Percentiles rank a stretch among this genome's conserved stretches.
Conservation (phyloP, 2,797 vertebrate genomes). For the Danio tinwini region DNA sequence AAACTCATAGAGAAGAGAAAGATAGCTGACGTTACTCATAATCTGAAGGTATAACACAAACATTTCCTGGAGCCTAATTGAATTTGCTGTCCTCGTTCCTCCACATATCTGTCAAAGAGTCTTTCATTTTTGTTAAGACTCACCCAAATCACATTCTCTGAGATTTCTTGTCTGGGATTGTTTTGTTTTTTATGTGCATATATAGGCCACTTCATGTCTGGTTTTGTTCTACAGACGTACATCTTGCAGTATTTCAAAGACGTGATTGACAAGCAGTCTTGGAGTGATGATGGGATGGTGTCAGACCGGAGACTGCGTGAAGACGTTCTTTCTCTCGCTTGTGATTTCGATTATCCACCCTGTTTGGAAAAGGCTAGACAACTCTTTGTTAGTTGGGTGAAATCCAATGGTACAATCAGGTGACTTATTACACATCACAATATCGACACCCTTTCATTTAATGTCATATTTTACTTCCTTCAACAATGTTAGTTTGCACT, state of each 20-base stretch:
- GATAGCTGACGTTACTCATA: conserved; percentile 71
- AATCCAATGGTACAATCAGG: conserved; percentile 75
- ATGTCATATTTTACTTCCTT: background rate
- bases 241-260: conserved; percentile 79
- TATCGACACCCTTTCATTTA: too few relatives aligned
- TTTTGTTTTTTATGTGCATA: background rate
- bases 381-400: conserved; percentile 75
- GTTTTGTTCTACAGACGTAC: conserved; percentile 68
- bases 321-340: conserved; percentile 75
- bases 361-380: conserved; percentile 71
- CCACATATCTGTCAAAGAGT: conserved; percentile 27
- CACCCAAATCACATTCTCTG: background rate
- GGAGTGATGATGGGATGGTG: conserved; percentile 74
- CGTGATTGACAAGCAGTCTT: conserved; percentile 79
- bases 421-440: conserved; percentile 51
- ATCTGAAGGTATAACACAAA: conserved; percentile 71
- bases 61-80: conserved; percentile 46
- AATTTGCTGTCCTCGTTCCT: conserved; percentile 32
- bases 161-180: background rate
- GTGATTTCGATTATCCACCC: conserved; percentile 73
- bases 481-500: too few relatives aligned
- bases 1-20: conserved; percentile 73
- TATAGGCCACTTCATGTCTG: conserved; percentile 36
- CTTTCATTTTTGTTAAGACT: conserved; percentile 23
- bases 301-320: conserved; percentile 76